Base-by-base conservation (phyloP, 2,797 vertebrate genomes). In the Benthosema pterotum region DNA sequence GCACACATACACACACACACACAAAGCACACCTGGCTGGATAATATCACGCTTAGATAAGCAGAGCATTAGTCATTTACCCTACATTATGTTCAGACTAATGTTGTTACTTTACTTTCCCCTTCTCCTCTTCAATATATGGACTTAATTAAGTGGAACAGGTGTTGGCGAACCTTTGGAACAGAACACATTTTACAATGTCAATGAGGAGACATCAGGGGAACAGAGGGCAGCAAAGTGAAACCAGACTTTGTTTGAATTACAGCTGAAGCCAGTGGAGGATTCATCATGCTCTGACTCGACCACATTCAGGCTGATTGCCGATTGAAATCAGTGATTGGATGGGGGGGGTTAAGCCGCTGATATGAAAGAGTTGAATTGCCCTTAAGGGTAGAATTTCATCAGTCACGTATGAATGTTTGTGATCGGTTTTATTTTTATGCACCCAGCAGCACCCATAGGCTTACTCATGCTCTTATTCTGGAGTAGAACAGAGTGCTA, bases 71-170 rank as follows among this genome's bases (percentile, higher is more conserved):
- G 69, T 71, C 58, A 47, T 15, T 22, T 56, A 69, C 9, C 63
- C 69, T 63, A 61, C 59, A 52, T 53, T 56, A 59, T 11, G 57
- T 42, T 15, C 72, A 74, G 54, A 74, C 46, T 70, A 62, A 83
- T 74, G 60, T 28, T 17, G 63, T 42, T 38, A 62, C 67, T 71
- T 60, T 52, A 19, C 61, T 61, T 15, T 71, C 48, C 42, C 45
- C 59, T 72, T 57, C 64, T 42, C 52, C 76, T 47, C 60, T 72
- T 59, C 64, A 45, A 55, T 77, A 72, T 58, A 66, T 69, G 65
- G 14, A 72, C 59, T 79, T 77, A 67, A 80, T 82, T 59, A 76
- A 63, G 62, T 61, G 49, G 75, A 83, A 62, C 82, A 81, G 71
- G 71, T 72, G 72, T 65, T 22, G 22, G 54, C 45, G 55, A 60